Evolutionary conservation across 2,113 vertebrate genomes (phyloP), one percentile per base, ranked within the genome.

Genomic region (Thryonomys swinderianus): DNA sequence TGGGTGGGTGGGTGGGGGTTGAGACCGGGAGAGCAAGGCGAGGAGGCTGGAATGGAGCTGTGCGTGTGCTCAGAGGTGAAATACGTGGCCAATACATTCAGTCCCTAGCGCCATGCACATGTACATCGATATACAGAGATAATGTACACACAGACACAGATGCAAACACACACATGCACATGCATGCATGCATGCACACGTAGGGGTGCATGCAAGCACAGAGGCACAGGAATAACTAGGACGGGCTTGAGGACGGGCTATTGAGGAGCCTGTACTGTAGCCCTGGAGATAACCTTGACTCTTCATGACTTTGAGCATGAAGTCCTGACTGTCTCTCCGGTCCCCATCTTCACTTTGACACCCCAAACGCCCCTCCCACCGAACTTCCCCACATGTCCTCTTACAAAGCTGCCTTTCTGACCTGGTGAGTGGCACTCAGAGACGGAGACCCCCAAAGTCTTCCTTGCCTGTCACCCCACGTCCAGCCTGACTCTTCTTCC

Each of bases 401-500:
- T 14, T 40, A 64, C 40, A 84, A 59, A 59, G 30, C 62, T 93
- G 20, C 53, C 37, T 59, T 64, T 42, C 76, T 71, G 74, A 55
- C n/a, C 53, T 76, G 62, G 42, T n/a, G 5, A 67, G 9, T 23
- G 91, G 48, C 2, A 32, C 40, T 34, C 0, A 32, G 89, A 73
- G 34, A 27, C 30, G 12, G 64, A 57, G 55, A 12, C 25, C 37
- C 69, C 55, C 23, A 73, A 45, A 42, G 45, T 13, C 80, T 11
- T 73, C 61, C 25, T 7, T 48, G 21, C 25, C 25, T 5, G 12
- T 45, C 8, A 0, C 0, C 5, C 13, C 17, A 45, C 4, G 8
- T 27, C 40, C 0, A 0, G 59, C 88, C 82, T 13, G 37, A 27
- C 12, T 2, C 9, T 37, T 67, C 25, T 85, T 71, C 13, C 53